Evolutionary conservation across 2,113 vertebrate genomes (phyloP), one percentile per base, ranked within the genome.

Genomic region (Todiramphus saurophagus): DNA sequence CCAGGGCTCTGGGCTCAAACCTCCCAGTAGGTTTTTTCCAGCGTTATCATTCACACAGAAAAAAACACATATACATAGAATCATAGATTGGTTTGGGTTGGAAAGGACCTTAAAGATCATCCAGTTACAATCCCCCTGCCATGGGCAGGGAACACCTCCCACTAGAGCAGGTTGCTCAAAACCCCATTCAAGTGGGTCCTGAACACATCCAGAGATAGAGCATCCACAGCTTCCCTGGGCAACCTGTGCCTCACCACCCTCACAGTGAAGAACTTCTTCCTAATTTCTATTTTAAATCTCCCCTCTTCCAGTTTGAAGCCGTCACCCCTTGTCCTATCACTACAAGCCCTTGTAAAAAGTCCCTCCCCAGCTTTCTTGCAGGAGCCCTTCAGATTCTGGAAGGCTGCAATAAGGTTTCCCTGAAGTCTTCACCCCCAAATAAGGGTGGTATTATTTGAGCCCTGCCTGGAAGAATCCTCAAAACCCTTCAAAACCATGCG

Each of bases 61-160:
- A 10, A 13, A 44, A 16, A 4, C 10, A 55, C 4, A 13, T 2
- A 16, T 19, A 70, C 5, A 8, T 1, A 59, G 21, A n/a, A n/a
- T n/a, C 19, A 59, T 11, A n/a, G 33, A 59, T 8, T 13, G 30
- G 28, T 58, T 31, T 30, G 30, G 17, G 19, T 21, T n/a, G 56
- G 56, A 59, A 59, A 11, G 56, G 56, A 59, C 33, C 56, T 59
- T n/a, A 21, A 59, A 59, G 56, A 59, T 59, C 56, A 59, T 58
- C 17, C 10, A n/a, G 18, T 33, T 55, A 31, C 56, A 33, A 33
- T 5, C 31, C 31, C 31, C 33, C 33, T 59, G 56, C 33, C 56
- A 59, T 13, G 33, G 33, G 56, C 33, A n/a, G 31, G 28, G 28
- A 56, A 56, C 53, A 56, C 53, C 53, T 56, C 53, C 53, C 53